Percentiles rank a stretch among this genome's conserved stretches.
These are phyloP conservation scores for Aplocera efformata DNA, from an alignment of 2,888 invertebrate genomes.

Conservation along the genomic window DNA sequence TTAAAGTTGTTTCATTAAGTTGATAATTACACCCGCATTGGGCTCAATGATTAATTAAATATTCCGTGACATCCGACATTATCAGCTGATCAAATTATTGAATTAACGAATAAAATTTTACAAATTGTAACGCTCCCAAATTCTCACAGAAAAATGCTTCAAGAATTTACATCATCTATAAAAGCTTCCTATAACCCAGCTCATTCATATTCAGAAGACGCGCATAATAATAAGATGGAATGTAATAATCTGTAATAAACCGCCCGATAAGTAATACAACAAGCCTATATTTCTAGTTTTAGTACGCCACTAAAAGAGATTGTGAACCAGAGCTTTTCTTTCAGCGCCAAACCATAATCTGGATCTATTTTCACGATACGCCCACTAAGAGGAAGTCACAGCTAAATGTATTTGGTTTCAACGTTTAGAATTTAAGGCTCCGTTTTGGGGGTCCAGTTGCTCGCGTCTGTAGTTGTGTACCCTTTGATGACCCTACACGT, in stretches of 20 bases:
- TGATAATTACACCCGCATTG: constrained; percentile 56
- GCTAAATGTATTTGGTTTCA: too few species aligned
- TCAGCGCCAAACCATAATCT: constrained; percentile 42
- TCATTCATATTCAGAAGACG: constrained; percentile 46
- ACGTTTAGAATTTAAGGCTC: too few species aligned
- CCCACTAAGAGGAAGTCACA: too few species aligned
- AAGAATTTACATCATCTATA: constrained; percentile 1
- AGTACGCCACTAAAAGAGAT: constrained; percentile 44
- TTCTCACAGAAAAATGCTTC: background rate
- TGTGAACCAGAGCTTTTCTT: constrained; percentile 36
- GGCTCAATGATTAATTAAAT: constrained; percentile 57
- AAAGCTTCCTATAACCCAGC: constrained; percentile 19
- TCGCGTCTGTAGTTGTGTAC: too few species aligned
- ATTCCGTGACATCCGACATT: constrained; percentile 46
- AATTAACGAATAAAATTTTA: too few species aligned
- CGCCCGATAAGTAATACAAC: constrained; percentile 37
- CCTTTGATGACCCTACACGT: too few species aligned
- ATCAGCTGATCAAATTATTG: constrained; percentile 29
- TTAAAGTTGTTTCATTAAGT: constrained; percentile 34
- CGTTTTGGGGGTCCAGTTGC: too few species aligned
- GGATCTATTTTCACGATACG: constrained; percentile 46
- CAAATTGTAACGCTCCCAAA: too few species aligned
- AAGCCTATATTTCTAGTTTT: constrained; percentile 44
- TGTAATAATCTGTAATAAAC: constrained; percentile 46
- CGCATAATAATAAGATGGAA: constrained; percentile 42